These are phyloP conservation scores for Eilema sororculum DNA, from an alignment of 2,888 invertebrate genomes.

Conservation along the genomic window DNA sequence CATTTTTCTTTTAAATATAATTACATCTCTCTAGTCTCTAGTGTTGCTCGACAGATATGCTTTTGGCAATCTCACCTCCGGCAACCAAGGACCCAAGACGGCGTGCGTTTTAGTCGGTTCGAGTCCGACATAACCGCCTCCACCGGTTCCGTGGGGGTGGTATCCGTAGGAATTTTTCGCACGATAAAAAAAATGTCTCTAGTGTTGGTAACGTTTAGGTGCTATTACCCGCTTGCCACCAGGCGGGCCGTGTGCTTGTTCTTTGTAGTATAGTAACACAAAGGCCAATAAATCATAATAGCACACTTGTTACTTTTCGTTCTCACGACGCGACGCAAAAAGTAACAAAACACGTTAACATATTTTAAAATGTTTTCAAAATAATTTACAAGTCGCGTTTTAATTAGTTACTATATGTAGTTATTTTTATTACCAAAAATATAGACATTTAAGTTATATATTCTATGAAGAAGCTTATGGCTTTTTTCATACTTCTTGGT, in stretches of 20 bases:
- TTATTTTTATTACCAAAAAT: neutral
- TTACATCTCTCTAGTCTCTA: neutral
- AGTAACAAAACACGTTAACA: neutral
- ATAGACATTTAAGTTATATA: neutral
- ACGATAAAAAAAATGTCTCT: no score
- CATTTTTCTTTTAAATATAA: neutral
- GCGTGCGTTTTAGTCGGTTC: no score
- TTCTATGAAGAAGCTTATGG: neutral
- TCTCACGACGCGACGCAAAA: neutral
- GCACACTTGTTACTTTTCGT: neutral
- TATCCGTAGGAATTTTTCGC: no score
- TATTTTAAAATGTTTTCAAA: neutral
- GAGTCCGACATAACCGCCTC: no score
- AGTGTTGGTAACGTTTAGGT: neutral
- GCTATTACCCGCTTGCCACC: neutral
- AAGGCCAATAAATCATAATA: neutral
- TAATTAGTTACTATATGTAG: neutral
- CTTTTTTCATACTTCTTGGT: no score
- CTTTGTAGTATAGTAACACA: neutral
- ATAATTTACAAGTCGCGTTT: neutral
- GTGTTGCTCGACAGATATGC: no score
- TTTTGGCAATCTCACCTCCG: no score
- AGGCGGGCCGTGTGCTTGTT: neutral
- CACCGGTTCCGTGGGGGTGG: no score
- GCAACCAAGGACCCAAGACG: no score